These are phyloP conservation scores for Hylaeus anthracinus DNA, from an alignment of 1,140 invertebrate genomes.

Conservation along the genomic window DNA sequence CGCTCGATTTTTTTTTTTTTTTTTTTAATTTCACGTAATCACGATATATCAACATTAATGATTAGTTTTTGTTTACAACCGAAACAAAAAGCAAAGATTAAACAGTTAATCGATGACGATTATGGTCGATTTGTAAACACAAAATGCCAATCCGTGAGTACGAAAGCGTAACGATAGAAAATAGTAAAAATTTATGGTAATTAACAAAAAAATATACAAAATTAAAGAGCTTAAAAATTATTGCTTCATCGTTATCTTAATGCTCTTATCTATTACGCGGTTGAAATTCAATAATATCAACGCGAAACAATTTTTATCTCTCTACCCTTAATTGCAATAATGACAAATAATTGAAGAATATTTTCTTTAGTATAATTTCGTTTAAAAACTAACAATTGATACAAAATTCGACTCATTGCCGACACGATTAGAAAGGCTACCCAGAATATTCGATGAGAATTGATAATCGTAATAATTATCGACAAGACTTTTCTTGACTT, in stretches of 20 bases:
- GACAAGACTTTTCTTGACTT: slow-evolving; percentile 33
- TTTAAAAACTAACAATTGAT: slow-evolving; percentile 44
- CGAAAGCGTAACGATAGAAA: slow-evolving; percentile 15
- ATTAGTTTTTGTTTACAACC: neutral
- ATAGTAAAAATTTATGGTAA: slow-evolving; percentile 34
- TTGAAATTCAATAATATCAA: neutral
- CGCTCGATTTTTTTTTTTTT: neutral
- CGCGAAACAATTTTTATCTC: neutral
- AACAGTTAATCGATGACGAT: neutral
- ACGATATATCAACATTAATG: slow-evolving; percentile 5
- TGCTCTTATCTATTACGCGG: neutral
- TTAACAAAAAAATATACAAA: slow-evolving; percentile 11
- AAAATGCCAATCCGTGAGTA: neutral
- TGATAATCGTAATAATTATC: slow-evolving; percentile 12
- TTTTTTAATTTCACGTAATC: neutral
- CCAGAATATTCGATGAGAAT: slow-evolving; percentile 29
- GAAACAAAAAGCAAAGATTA: neutral
- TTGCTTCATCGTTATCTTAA: slow-evolving; percentile 15
- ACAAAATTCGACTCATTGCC: slow-evolving; percentile 49
- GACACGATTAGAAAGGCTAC: slow-evolving; percentile 43
- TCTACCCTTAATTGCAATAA: slow-evolving; percentile 19
- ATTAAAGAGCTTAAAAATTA: slow-evolving; percentile 6
- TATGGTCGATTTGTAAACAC: neutral
- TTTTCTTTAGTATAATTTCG: slow-evolving; percentile 26
- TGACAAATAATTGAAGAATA: slow-evolving; percentile 31